phyloP scores from a whole-genome alignment of 2,797 vertebrate species.

The Chrysocyon brachyurus region DNA sequence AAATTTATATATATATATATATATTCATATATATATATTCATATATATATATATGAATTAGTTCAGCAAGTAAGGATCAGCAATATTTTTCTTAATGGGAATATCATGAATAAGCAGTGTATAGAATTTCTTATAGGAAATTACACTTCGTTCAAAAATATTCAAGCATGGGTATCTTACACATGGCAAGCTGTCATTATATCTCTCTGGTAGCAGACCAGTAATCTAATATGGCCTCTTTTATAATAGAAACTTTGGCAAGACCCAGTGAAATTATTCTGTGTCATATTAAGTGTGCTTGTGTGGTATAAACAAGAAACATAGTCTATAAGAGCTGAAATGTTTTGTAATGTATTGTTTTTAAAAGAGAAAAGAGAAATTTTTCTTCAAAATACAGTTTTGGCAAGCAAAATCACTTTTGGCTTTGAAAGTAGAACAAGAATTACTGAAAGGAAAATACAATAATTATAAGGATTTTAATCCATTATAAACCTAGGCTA shows the following conservation, averaged over 20 bases:
- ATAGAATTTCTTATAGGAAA: slow-evolving; percentile 83
- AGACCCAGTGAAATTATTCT: slow-evolving; percentile 68
- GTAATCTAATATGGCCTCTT: slow-evolving; percentile 76
- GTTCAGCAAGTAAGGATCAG: slow-evolving; percentile 29
- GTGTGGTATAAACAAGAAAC: slow-evolving; percentile 47
- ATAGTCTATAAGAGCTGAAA: background rate
- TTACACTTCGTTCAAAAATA: slow-evolving; percentile 80
- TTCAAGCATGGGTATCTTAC: slow-evolving; percentile 69
- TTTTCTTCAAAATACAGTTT: slow-evolving; percentile 44
- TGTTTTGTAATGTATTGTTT: slow-evolving; percentile 41
- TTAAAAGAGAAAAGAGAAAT: background rate
- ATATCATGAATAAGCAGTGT: slow-evolving; percentile 70
- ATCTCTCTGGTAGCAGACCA: slow-evolving; percentile 77
- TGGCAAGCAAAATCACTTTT: slow-evolving; percentile 47
- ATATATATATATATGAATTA: background rate
- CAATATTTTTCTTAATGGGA: slow-evolving; percentile 79
- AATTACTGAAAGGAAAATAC: slow-evolving; percentile 36
- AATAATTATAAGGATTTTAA: slow-evolving; percentile 27
- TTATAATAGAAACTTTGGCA: slow-evolving; percentile 78
- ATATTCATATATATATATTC: background rate
- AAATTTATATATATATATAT: slow-evolving; percentile 6
- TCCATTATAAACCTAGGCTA: background rate
- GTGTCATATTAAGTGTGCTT: slow-evolving; percentile 36
- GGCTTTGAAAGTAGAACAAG: background rate
- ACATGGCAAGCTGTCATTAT: slow-evolving; percentile 77